Conservation (phyloP, 2,797 vertebrate genomes). For the Leucoraja ocellata region DNA sequence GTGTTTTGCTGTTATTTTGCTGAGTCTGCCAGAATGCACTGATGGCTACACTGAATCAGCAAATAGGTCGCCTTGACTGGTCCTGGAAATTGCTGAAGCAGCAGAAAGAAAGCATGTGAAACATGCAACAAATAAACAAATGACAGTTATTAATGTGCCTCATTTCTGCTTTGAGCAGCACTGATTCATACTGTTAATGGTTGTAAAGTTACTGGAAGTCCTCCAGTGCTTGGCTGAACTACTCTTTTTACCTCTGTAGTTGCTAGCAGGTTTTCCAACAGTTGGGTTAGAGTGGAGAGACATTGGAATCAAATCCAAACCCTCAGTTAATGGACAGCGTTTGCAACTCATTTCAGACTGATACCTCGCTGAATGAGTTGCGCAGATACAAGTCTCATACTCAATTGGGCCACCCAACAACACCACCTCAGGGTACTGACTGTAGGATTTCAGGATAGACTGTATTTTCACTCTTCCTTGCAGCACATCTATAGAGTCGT, state of each 20-base stretch:
- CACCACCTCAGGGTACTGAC: not conserved
- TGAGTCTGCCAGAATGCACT: not conserved
- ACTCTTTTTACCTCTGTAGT: not conserved
- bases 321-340: not conserved
- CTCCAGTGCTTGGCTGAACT: not conserved
- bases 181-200: not conserved
- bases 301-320: not conserved
- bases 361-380: not conserved
- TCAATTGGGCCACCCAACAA: not conserved
- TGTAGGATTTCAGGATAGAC: not conserved
- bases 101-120: not conserved
- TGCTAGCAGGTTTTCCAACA: not conserved
- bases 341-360: not conserved
- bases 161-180: not conserved
- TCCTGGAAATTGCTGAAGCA: not conserved
- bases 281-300: not conserved
- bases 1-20: constrained; percentile 27
- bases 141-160: not conserved
- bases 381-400: not conserved
- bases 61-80: constrained; percentile 9
- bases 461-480: not conserved
- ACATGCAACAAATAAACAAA: not conserved
- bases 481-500: too few species aligned
- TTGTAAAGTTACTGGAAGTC: not conserved
- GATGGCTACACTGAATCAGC: constrained; percentile 15